Evolutionary conservation across 2,888 invertebrate species (phyloP), one percentile per base, ranked within the genome.

Genomic region (Drepana falcataria): DNA sequence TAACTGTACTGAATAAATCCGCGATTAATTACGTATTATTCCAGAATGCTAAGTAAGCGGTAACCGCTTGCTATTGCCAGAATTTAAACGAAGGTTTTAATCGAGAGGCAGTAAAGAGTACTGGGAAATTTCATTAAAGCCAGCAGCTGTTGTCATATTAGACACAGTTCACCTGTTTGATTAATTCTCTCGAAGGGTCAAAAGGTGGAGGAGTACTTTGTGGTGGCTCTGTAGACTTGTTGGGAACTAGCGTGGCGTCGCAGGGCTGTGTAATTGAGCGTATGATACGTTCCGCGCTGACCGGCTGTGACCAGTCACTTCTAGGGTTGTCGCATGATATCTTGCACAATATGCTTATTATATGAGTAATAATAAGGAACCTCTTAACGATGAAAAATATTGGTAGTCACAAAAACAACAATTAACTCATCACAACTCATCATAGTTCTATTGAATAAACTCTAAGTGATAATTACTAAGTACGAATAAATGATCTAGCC

Each of bases 221-320:
- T 63, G 61, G 59, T 55, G 58, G 55, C 56, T 53, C 59, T 59
- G 63, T 64, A 64, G 63, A 63, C 54, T 55, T 57, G 56, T 54
- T 61, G 58, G 57, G 52, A 61, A 61, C 61, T 59, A 53, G 64
- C 63, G 61, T 61, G 62, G 60, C 64, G 70, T 77, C 67, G 73
- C 68, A 61, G 66, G 59, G 68, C 69, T 66, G 81, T 79, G 85
- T 83, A 88, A 87, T 86, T 86, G 86, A 84, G 81, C 85, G 85
- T 85, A 74, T 83, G 81, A 86, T 85, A 78, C 78, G 75, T 71
- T 72, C 68, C 67, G 67, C 75, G 77, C 72, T 80, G 77, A 66
- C 79, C 84, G 80, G 75, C 81, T 82, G 83, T 74, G 79, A 69
- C 80, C 80, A 78, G 68, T 78, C 73, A 74, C 70, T 65, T 59